Evolutionary conservation across 2,113 vertebrate genomes (phyloP), one percentile per base, ranked within the genome.

Genomic region (Crotalus viridis): DNA sequence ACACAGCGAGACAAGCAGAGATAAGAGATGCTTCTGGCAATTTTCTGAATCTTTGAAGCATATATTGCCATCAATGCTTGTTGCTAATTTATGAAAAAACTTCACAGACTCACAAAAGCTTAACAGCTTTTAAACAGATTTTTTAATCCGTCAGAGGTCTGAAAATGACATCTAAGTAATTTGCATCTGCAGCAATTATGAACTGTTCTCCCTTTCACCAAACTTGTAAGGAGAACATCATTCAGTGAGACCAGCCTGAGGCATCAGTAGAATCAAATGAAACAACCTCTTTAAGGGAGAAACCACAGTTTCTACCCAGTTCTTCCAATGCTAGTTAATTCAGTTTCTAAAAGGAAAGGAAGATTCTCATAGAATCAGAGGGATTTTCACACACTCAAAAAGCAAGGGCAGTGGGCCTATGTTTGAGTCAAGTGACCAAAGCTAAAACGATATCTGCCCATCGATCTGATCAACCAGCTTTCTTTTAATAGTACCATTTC

Each of bases 91-190:
- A 46, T 57, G 90, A 91, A 43, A 74, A 85, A 22, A 54, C 87
- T 0, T 0, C 46, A 57, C 24, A 87, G 10, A 89, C 46, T 2
- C 74, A 52, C 17, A 69, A 90, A 87, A 43, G 94, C 69, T 13
- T 85, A 57, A 74, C 88, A 55, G 5, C 0, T 10, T 1, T 12
- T 81, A 87, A 74, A 93, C 10, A 28, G 13, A 1, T 64, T 85
- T 94, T 10, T 81, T 46, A 33, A 19, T n/a, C 90, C 46, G 91
- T 90, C 89, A 90, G 46, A 93, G 89, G 28, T n/a, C 64, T 85
- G 33, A 0, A 2, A 90, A 54, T 54, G 56, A 61, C 94, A 93
- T 8, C 43, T 0, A 89, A 91, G 93, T 55, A 89, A 91, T 89
- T 89, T 91, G 87, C 39, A 8, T 90, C 46, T 59, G 28, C 74